phyloP scores from a whole-genome alignment of 2,113 vertebrate genomes.

The Channa argus region DNA sequence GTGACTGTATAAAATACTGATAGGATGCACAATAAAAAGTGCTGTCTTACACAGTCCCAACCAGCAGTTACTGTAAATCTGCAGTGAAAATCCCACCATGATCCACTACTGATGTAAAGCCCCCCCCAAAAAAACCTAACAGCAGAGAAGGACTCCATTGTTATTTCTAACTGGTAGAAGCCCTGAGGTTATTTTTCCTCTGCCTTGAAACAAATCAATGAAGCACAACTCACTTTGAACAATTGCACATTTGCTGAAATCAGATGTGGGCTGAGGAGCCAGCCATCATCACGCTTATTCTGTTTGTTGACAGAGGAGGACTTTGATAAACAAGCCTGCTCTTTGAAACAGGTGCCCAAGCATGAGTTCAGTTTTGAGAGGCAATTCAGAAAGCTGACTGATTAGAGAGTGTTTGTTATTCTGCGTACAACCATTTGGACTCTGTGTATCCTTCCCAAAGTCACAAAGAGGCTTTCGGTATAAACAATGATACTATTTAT shows the following conservation, averaged over 20 bases:
- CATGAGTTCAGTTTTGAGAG: conserved; percentile 62
- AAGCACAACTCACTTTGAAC: conserved; percentile 81
- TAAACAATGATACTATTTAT: conserved; percentile 46
- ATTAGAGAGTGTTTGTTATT: conserved; percentile 75
- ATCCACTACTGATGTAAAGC: conserved; percentile 57
- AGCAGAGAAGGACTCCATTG: conserved; percentile 77
- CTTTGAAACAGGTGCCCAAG: conserved; percentile 76
- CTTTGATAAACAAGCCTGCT: conserved; percentile 71
- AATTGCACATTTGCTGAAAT: conserved; percentile 79
- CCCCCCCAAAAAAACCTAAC: conserved; percentile 59
- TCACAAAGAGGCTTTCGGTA: conserved; percentile 28
- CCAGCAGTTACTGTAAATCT: conserved; percentile 25
- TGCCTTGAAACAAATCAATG: conserved; percentile 84
- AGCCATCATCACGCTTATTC: conserved; percentile 64
- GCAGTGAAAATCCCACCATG: conserved; percentile 56
- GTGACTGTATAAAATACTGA: conserved; percentile 1
- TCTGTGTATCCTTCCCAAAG: conserved; percentile 49
- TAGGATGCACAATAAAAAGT: conserved; percentile 1
- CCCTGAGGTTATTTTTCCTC: conserved; percentile 79
- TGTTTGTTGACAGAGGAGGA: conserved; percentile 75
- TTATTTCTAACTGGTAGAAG: conserved; percentile 80
- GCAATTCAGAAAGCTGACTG: conserved; percentile 49
- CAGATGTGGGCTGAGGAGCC: conserved; percentile 74
- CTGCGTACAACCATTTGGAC: conserved; percentile 52
- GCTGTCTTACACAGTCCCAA: conserved; percentile 24